Conservation (phyloP, 2,797 vertebrate genomes). For the Iguana delicatissima region DNA sequence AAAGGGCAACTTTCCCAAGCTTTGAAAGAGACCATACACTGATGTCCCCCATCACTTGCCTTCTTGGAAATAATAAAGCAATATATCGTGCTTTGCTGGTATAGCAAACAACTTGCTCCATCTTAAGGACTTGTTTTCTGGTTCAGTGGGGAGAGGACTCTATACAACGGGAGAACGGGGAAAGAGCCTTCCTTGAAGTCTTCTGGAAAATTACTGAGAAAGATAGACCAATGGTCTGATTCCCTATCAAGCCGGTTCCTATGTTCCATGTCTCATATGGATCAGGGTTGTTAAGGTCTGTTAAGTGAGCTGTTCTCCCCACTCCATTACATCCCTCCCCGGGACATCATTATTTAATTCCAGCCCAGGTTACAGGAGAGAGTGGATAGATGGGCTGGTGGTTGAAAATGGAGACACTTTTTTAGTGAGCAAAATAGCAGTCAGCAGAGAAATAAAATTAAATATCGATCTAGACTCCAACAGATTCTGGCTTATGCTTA, state of each 20-base stretch:
- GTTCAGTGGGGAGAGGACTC: not conserved
- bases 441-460: constrained; percentile 56
- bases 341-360: not conserved
- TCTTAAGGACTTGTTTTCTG: not conserved
- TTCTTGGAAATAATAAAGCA: not conserved
- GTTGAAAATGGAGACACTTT: constrained; percentile 44
- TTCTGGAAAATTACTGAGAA: no score
- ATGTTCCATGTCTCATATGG: not conserved
- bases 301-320: not conserved
- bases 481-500: no score
- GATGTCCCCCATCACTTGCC: no score
- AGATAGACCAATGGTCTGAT: not conserved
- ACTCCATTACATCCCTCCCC: not conserved
- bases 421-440: constrained; percentile 56
- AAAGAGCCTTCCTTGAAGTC: not conserved
- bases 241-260: no score
- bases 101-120: not conserved
- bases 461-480: constrained; percentile 49
- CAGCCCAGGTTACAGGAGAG: constrained; percentile 32
- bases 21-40: no score
- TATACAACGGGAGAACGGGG: not conserved
- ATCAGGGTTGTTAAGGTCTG: not conserved
- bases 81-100: not conserved
- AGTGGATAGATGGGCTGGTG: not conserved
- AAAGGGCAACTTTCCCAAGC: no score